Conservation (phyloP, 2,888 invertebrate genomes). For the Teleiodes luculella region DNA sequence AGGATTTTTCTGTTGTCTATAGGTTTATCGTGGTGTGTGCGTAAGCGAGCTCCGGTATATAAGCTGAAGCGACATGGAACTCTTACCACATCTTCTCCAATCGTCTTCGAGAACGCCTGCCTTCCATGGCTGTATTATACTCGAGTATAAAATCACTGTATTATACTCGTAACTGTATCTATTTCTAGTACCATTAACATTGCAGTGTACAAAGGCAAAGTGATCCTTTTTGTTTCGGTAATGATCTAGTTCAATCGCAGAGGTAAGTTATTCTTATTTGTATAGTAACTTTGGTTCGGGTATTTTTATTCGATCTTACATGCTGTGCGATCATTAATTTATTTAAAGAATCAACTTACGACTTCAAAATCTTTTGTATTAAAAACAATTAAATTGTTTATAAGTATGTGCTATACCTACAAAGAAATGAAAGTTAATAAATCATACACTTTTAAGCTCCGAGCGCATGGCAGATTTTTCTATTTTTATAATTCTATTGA, state of each 20-base stretch:
- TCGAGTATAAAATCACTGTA: too few species aligned
- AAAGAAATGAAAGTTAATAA: too few species aligned
- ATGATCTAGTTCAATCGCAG: not conserved
- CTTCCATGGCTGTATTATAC: not conserved
- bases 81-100: conserved; percentile 40
- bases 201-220: not conserved
- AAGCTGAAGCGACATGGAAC: conserved; percentile 28
- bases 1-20: conserved; percentile 4
- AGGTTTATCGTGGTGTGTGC: conserved; percentile 1
- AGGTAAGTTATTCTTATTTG: not conserved
- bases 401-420: too few species aligned
- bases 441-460: too few species aligned
- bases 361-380: too few species aligned
- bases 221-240: not conserved
- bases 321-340: not conserved
- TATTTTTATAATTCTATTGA: too few species aligned
- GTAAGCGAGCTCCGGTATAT: conserved; percentile 37
- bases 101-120: conserved; percentile 22
- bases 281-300: too few species aligned
- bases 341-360: too few species aligned
- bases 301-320: not conserved
- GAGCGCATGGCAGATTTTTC: too few species aligned
- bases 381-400: too few species aligned
- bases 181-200: too few species aligned
- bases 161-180: too few species aligned